phyloP scores from a whole-genome alignment of 2,888 invertebrate species.

The Operophtera brumata region DNA sequence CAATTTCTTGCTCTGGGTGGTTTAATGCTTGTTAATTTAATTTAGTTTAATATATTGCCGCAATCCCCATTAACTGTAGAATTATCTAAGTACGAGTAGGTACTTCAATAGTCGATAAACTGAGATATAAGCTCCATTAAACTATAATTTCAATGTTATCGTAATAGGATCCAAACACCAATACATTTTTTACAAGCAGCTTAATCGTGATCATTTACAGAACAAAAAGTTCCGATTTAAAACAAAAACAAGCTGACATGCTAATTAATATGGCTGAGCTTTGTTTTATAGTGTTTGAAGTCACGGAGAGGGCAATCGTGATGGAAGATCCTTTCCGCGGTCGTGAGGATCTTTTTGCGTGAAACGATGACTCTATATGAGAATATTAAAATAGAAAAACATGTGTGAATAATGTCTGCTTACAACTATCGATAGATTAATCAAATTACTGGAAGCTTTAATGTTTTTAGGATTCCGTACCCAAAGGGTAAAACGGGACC shows the following conservation, averaged over 20 bases:
- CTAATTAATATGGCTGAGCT: slow-evolving; percentile 39
- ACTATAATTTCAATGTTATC: background rate
- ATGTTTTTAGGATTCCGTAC: too few relatives aligned
- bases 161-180: slow-evolving; percentile 1
- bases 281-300: slow-evolving; percentile 35
- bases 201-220: slow-evolving; percentile 8
- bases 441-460: too few relatives aligned
- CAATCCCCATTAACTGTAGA: too few relatives aligned
- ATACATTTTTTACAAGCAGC: slow-evolving; percentile 9
- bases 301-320: slow-evolving; percentile 58
- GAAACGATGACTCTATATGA: slow-evolving; percentile 32
- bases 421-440: too few relatives aligned
- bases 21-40: too few relatives aligned
- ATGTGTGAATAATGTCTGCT: too few relatives aligned
- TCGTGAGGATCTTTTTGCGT: slow-evolving; percentile 54
- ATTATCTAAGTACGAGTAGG: too few relatives aligned
- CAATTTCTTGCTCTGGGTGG: too few relatives aligned
- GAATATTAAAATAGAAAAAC: slow-evolving; percentile 31
- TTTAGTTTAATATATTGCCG: background rate
- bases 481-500: too few relatives aligned
- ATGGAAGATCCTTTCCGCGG: slow-evolving; percentile 59
- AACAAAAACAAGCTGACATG: slow-evolving; percentile 48
- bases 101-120: too few relatives aligned
- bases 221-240: slow-evolving; percentile 39
- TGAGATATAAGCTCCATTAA: background rate